Evolutionary conservation across 2,888 invertebrate genomes (phyloP).

Genomic region (Drosophila trichaetosa): DNA sequence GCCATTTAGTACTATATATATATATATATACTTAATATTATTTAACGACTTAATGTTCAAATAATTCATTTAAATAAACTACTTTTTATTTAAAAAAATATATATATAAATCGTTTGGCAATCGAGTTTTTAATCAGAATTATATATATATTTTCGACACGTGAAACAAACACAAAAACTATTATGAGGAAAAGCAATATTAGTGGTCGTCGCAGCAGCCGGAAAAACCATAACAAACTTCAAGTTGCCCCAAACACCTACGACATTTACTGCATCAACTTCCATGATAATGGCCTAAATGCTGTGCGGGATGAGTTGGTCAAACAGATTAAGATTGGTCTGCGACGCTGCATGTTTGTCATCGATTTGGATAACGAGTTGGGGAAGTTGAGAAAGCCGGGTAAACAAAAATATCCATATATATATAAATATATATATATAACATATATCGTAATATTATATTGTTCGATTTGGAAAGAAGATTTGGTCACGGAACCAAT

Average conservation of each 20-base stretch:
- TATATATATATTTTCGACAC: constrained; percentile 31
- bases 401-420: constrained; percentile 19
- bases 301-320: constrained; percentile 74
- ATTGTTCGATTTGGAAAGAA: background rate
- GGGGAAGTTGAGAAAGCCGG: background rate
- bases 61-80: constrained; percentile 20
- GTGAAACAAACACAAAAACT: constrained; percentile 17
- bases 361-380: constrained; percentile 70
- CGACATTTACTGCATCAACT: constrained; percentile 70
- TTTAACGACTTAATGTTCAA: constrained; percentile 16
- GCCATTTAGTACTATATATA: constrained; percentile 12
- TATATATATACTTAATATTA: constrained; percentile 9
- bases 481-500: constrained; percentile 33
- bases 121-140: constrained; percentile 25
- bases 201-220: constrained; percentile 26
- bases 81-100: constrained; percentile 2
- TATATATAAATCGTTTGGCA: too few species aligned
- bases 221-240: background rate
- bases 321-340: constrained; percentile 57
- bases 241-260: constrained; percentile 13
- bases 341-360: constrained; percentile 66
- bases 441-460: background rate
- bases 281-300: constrained; percentile 66
- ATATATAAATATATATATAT: background rate
- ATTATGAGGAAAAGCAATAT: constrained; percentile 39